Evolutionary conservation across 1,140 invertebrate genomes (phyloP).

Genomic region (Sesamia nonagrioides): DNA sequence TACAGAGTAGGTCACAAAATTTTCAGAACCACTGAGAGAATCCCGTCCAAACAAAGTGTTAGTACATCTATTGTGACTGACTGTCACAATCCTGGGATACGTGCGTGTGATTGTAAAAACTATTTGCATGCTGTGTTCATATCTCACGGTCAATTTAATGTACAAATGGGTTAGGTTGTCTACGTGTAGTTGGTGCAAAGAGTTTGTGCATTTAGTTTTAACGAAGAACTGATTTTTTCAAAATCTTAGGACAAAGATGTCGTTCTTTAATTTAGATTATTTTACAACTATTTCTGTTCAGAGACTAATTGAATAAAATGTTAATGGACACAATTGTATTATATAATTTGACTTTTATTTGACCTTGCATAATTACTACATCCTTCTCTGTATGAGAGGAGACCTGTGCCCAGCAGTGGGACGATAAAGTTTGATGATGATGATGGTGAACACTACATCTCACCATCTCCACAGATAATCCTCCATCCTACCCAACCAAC

Average conservation of each 20-base stretch:
- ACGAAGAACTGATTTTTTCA: too few species aligned
- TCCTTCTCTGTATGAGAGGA: too few species aligned
- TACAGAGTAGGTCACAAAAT: conserved; percentile 8
- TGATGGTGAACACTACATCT: too few species aligned
- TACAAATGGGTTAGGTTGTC: conserved; percentile 1
- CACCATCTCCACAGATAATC: too few species aligned
- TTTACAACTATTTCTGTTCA: background rate
- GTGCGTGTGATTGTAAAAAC: background rate
- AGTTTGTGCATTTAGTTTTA: background rate
- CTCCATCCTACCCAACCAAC: too few species aligned
- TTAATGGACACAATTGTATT: background rate
- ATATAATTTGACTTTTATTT: background rate
- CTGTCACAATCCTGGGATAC: conserved; percentile 17
- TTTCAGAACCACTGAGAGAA: background rate
- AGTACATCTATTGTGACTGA: conserved; percentile 10
- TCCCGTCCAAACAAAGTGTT: background rate
- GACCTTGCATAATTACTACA: background rate
- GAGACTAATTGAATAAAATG: background rate
- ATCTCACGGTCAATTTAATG: conserved; percentile 31
- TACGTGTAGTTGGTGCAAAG: background rate
- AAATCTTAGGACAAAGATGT: too few species aligned
- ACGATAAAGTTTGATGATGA: too few species aligned
- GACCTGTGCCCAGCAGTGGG: too few species aligned
- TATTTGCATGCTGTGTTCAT: background rate
- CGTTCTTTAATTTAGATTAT: too few species aligned